phyloP scores from a whole-genome alignment of 2,797 vertebrate genomes.

The Lophius americanus region DNA sequence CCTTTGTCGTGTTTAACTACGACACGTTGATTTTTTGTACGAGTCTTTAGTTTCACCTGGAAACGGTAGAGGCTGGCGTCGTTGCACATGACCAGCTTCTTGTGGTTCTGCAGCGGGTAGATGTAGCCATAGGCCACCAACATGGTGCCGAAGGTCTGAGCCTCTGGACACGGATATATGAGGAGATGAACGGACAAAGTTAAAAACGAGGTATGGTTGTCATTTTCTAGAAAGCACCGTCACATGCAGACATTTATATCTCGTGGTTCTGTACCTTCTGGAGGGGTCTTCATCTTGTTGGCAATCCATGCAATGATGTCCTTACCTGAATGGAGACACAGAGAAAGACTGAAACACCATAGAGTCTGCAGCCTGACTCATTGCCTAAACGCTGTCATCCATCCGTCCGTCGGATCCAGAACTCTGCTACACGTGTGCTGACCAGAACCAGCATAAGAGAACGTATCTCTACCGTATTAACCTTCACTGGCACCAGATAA shows the following conservation, averaged over 20 bases:
- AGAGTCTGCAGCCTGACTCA: background rate
- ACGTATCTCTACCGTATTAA: too few species aligned
- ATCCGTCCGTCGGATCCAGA: too few species aligned
- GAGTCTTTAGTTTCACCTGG: slow-evolving; percentile 79
- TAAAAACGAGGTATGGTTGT: too few species aligned
- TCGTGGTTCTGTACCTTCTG: slow-evolving; percentile 80
- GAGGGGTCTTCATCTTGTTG: slow-evolving; percentile 82
- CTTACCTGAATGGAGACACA: slow-evolving; percentile 78
- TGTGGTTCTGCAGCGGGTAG: slow-evolving; percentile 94
- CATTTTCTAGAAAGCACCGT: background rate
- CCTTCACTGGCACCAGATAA: too few species aligned
- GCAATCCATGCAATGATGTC: slow-evolving; percentile 89
- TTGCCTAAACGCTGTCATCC: too few species aligned
- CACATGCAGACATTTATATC: background rate
- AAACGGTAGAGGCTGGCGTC: slow-evolving; percentile 90
- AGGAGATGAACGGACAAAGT: background rate
- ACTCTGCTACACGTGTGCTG: too few species aligned
- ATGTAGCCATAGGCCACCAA: slow-evolving; percentile 92
- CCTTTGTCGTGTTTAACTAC: background rate
- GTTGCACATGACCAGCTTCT: slow-evolving; percentile 87
- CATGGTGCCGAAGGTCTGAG: slow-evolving; percentile 86
- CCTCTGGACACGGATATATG: slow-evolving; percentile 80
- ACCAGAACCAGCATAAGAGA: too few species aligned
- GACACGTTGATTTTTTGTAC: background rate
- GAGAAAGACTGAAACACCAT: background rate